Percentiles rank a stretch among this genome's conserved stretches.
These are phyloP conservation scores for Atractosteus spatula DNA, from an alignment of 2,113 vertebrate species.

Conservation along the genomic window DNA sequence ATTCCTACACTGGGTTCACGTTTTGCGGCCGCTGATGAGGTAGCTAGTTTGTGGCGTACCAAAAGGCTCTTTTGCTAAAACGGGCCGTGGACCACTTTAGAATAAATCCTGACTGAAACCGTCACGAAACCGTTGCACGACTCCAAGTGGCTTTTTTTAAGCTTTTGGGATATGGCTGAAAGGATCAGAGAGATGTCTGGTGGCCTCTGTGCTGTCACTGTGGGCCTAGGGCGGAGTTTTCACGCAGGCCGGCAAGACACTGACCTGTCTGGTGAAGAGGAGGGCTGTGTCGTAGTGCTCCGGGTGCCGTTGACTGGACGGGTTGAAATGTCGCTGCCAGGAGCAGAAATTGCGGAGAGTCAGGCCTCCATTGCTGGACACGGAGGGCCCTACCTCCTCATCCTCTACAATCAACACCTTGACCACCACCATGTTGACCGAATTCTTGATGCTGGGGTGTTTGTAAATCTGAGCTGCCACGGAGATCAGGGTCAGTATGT, in stretches of 20 bases:
- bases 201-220: no score
- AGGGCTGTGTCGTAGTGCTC: constrained; percentile 92
- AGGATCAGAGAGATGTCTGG: no score
- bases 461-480: constrained; percentile 85
- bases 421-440: constrained; percentile 84
- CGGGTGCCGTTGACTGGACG: constrained; percentile 77
- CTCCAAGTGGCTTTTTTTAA: no score
- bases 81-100: no score
- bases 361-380: constrained; percentile 83
- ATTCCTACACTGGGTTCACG: no score
- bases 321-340: constrained; percentile 91
- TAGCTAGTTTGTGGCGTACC: no score
- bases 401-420: constrained; percentile 86
- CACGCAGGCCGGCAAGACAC: neutral
- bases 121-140: no score
- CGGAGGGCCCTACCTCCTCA: constrained; percentile 65
- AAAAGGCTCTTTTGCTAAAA: no score
- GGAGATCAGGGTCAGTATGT: constrained; percentile 85
- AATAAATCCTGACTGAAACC: no score
- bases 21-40: no score
- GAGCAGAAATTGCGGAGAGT: constrained; percentile 89
- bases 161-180: no score
- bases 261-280: constrained; percentile 91
- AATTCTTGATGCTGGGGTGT: constrained; percentile 90
- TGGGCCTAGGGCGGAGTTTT: no score